Base-by-base conservation (phyloP, 2,113 vertebrate genomes). In the Phaethornis superciliosus region DNA sequence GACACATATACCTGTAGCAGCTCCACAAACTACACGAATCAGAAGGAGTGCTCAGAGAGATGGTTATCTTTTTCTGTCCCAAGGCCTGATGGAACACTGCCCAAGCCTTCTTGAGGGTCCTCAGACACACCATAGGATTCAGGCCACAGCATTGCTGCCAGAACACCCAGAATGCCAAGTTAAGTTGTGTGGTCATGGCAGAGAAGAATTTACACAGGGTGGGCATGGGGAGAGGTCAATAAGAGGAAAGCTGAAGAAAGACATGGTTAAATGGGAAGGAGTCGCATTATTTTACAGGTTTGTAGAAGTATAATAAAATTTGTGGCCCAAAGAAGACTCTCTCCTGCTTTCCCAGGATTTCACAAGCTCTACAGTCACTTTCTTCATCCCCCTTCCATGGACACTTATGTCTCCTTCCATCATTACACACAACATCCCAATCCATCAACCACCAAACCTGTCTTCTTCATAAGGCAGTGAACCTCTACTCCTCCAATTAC, bases 341-440 rank as follows among this genome's bases (percentile, higher is more conserved):
- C 21, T 55, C 21, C 33, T 42, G 14, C 26, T 59, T 72, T 52
- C 15, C 13, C 13, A 37, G 26, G 18, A 32, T 54, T 55, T 55
- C 33, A 11, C 21, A 68, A 28, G 33, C 8, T 60, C 37, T 47
- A 22, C 2, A 0, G 19, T 51, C 35, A 81, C 49, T 5, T 59
- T 33, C 14, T 87, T 28, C 27, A 28, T 37, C 15, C 8, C 28
- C 7, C 21, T 68, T 58, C 22, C 22, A 64, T 9, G 19, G 35
- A 44, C 44, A 49, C 4, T 44, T 49, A 56, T 18, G 32, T 13
- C 11, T 81, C 5, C 17, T 85, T 56, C 40, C 15, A 35, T n/a
- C 82, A 44, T 6, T 44, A 13, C 19, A n/a, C 2, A 1, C 35
- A 69, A 26, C 0, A 1, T 76, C 49, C 19, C 9, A 8, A 21